Conservation (phyloP, 2,888 invertebrate species). For the Xiphydria camelus region DNA sequence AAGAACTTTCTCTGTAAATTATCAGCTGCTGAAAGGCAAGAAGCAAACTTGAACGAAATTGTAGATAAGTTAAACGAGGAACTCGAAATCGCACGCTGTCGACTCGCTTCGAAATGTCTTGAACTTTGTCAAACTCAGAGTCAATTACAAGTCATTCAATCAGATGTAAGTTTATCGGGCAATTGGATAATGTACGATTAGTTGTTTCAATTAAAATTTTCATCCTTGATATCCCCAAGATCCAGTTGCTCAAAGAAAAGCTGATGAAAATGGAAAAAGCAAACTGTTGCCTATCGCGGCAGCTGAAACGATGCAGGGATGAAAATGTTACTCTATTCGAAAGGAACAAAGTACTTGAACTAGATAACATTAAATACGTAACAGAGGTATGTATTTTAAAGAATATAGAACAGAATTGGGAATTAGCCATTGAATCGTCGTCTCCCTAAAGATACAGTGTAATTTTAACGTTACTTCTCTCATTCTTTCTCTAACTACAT, state of each 20-base stretch:
- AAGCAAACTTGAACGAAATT: slow-evolving; percentile 23
- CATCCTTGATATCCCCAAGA: slow-evolving; percentile 17
- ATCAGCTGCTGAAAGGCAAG: slow-evolving; percentile 28
- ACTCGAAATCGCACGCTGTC: slow-evolving; percentile 30
- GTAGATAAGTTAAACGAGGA: slow-evolving; percentile 32
- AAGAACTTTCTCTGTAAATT: slow-evolving; percentile 33
- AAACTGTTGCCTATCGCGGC: slow-evolving; percentile 33
- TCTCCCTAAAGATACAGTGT: too few species aligned
- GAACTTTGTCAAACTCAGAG: slow-evolving; percentile 31
- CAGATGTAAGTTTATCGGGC: slow-evolving; percentile 8
- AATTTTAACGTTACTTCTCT: not conserved
- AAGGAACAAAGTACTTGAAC: slow-evolving; percentile 38
- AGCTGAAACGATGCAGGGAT: slow-evolving; percentile 35
- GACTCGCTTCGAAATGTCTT: slow-evolving; percentile 27
- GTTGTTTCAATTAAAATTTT: slow-evolving; percentile 1
- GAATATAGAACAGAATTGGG: too few species aligned
- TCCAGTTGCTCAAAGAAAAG: slow-evolving; percentile 29
- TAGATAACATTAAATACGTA: slow-evolving; percentile 37
- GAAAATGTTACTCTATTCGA: slow-evolving; percentile 22
- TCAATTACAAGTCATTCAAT: slow-evolving; percentile 2
- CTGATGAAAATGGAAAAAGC: slow-evolving; percentile 31
- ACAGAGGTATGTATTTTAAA: slow-evolving; percentile 34
- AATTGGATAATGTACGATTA: not conserved
- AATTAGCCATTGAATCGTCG: too few species aligned
- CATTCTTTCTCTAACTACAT: slow-evolving; percentile 3